phyloP scores from a whole-genome alignment of 2,797 vertebrate species.

The Acipenser ruthenus region DNA sequence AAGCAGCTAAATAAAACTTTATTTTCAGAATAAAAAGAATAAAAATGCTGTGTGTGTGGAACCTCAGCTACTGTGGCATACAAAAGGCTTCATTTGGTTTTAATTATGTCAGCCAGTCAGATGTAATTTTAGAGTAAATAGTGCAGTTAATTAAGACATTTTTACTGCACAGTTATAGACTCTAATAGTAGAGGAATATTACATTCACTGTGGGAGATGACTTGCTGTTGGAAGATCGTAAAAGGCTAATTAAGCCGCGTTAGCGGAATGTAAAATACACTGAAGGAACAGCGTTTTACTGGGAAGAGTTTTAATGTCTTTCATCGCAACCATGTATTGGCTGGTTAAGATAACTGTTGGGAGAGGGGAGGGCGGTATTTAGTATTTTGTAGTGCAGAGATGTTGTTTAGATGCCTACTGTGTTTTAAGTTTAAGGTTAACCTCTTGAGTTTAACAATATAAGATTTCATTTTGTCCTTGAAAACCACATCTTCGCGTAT shows the following conservation, averaged over 20 bases:
- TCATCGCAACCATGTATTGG: no score
- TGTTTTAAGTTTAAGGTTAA: no score
- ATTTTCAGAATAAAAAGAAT: no score
- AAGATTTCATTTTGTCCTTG: constrained; percentile 4
- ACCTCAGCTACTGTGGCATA: constrained; percentile 15
- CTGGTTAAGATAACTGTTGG: no score
- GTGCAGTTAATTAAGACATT: constrained; percentile 40
- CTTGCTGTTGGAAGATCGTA: constrained; percentile 27
- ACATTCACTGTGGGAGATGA: constrained; percentile 39
- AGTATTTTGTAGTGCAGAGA: no score
- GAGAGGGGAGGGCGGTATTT: no score
- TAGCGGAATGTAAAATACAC: background rate
- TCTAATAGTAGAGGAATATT: constrained; percentile 42
- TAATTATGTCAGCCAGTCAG: constrained; percentile 31
- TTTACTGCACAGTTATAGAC: constrained; percentile 36
- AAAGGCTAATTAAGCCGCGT: constrained; percentile 31
- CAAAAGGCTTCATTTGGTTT: constrained; percentile 3
- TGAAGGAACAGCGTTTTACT: background rate
- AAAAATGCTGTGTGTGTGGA: background rate
- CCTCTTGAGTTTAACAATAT: background rate
- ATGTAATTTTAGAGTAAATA: constrained; percentile 34
- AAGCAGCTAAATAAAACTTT: no score
- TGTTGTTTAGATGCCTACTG: no score
- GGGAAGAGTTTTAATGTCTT: no score
- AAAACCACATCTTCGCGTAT: background rate